Evolutionary conservation across 2,113 vertebrate species (phyloP).

Genomic region (Phylloscopus trochiloides): DNA sequence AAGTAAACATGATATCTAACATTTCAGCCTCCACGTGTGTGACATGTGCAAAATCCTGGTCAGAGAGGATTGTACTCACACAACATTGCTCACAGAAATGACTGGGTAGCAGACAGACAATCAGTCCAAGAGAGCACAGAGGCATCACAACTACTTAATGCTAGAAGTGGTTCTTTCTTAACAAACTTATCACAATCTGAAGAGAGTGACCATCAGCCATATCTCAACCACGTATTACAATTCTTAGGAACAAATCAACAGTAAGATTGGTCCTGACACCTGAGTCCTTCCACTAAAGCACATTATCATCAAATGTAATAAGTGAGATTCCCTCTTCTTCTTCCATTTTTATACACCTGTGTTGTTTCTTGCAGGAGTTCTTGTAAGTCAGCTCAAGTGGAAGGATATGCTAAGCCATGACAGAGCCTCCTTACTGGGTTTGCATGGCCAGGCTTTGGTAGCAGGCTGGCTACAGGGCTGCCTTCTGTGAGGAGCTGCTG

Average conservation of each 20-base stretch:
- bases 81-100: background rate
- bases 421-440: background rate
- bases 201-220: background rate
- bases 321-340: background rate
- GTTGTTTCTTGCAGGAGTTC: background rate
- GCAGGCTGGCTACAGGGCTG: accelerated
- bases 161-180: background rate
- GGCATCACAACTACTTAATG: background rate
- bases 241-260: background rate
- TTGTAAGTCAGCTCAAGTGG: background rate
- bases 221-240: background rate
- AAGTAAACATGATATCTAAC: background rate
- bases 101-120: background rate
- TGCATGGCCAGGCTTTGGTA: background rate
- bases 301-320: background rate
- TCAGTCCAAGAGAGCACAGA: background rate
- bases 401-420: background rate
- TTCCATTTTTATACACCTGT: background rate
- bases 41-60: background rate
- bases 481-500: background rate
- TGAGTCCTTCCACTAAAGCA: background rate
- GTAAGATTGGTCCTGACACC: background rate
- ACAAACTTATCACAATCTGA: background rate
- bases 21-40: accelerated
- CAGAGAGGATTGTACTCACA: background rate